Base-by-base conservation (phyloP, 2,113 vertebrate genomes). In the Astur gentilis region DNA sequence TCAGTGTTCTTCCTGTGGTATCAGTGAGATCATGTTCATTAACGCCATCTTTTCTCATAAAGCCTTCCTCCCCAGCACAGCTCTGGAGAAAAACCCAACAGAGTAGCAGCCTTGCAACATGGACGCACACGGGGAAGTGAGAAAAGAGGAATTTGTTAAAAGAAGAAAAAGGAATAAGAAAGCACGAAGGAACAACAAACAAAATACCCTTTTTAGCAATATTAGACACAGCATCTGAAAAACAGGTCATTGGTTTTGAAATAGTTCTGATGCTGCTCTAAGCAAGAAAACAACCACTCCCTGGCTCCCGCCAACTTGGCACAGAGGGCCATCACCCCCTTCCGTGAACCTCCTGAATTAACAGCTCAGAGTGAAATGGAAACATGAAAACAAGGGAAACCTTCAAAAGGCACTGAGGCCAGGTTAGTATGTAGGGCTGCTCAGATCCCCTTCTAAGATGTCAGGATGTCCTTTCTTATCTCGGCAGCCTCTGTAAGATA, bases 131-230 rank as follows among this genome's bases (percentile, higher is more conserved):
- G 6, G 32, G 79, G 91, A 95, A 95, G 66, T 93, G 67, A 91
- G 47, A 93, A 94, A 95, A 91, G 84, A 89, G 91, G 77, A 96
- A 96, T 71, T 57, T 44, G 62, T 65, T 42, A n/a, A 44, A 76
- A 86, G 42, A 84, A 15, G 32, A 70, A 95, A 86, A 78, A 62
- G 55, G 34, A 92, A 11, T 70, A 64, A 55, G 34, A 83, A 66
- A 92, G 13, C 18, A 36, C 0, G 0, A 80, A 70, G 31, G 60
- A 91, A 72, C 47, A 94, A 60, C 5, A 82, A 61, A 40, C 15
- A 25, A 54, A 29, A 6, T 34, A 12, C 13, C 27, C n/a, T 61
- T 82, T 87, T 87, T 20, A 82, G 84, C 69, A 89, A 27, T 38
- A 44, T n/a, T 44, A 62, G 54, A 62, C 44, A 44, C 14, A 49